A percentile compares a stretch with the other conserved stretches of the same genome.
Evolutionary conservation across 1,140 invertebrate genomes (phyloP).

Genomic region (Drosophila lini): DNA sequence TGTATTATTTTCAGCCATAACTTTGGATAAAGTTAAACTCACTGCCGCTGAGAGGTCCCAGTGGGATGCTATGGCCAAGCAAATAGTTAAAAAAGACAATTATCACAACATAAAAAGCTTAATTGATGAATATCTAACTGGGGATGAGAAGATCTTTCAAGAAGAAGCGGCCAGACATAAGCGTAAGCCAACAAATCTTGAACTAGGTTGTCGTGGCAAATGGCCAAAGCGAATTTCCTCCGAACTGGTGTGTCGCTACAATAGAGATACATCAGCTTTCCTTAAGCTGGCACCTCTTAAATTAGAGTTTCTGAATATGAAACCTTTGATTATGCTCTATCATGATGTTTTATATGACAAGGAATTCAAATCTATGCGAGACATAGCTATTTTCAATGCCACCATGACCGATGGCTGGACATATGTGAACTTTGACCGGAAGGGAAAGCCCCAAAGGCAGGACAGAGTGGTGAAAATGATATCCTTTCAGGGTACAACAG

Average conservation of each 20-base stretch:
- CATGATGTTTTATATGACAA: slow-evolving; percentile 46
- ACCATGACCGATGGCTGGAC: slow-evolving; percentile 35
- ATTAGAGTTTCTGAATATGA: slow-evolving; percentile 23
- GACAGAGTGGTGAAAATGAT: slow-evolving; percentile 23
- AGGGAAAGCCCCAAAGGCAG: slow-evolving; percentile 85
- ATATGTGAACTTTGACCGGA: slow-evolving; percentile 84
- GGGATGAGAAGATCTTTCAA: slow-evolving; percentile 46
- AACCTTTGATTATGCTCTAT: slow-evolving; percentile 37
- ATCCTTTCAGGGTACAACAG: slow-evolving; percentile 2
- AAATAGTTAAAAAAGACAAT: slow-evolving; percentile 10
- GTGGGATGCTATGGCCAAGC: slow-evolving; percentile 12
- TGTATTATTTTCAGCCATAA: slow-evolving; percentile 8
- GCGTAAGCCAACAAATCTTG: slow-evolving; percentile 18
- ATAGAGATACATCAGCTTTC: slow-evolving; percentile 14
- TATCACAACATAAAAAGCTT: slow-evolving; percentile 22
- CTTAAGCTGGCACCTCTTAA: slow-evolving; percentile 50
- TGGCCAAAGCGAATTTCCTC: slow-evolving; percentile 20
- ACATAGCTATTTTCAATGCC: slow-evolving; percentile 20
- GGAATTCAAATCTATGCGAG: slow-evolving; percentile 22
- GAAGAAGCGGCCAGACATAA: slow-evolving; percentile 16
- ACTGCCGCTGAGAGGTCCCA: neutral
- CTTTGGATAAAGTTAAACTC: neutral
- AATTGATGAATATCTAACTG: slow-evolving; percentile 42
- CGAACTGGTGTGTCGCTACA: slow-evolving; percentile 33
- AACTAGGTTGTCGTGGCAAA: slow-evolving; percentile 42